Evolutionary conservation across 35 echinoderm and acorn worm genomes (phyloP).

Genomic region (Ptychodera flava): DNA sequence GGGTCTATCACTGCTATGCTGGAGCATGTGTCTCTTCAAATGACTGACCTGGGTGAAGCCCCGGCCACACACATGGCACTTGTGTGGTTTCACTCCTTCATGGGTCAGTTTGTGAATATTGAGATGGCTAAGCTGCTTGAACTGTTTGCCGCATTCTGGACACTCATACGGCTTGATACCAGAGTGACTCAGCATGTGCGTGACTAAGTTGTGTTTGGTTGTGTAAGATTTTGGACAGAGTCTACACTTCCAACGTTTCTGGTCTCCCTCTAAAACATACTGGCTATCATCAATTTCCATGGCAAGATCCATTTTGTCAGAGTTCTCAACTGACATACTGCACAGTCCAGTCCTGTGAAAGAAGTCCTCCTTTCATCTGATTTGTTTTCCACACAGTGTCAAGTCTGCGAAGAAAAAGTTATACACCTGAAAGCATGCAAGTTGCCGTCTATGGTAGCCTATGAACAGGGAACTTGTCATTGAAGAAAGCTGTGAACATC

Average conservation of each 20-base stretch:
- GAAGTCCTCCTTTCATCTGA: too few relatives aligned
- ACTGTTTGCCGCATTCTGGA: conserved; percentile 38
- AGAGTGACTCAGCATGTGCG: conserved; percentile 36
- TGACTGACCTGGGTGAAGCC: conserved; percentile 40
- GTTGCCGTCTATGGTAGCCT: too few relatives aligned
- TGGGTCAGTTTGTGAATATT: conserved; percentile 56
- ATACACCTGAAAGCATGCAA: too few relatives aligned
- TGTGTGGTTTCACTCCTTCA: conserved; percentile 52
- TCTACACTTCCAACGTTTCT: conserved; percentile 46
- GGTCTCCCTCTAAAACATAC: background rate
- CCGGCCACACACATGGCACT: conserved; percentile 44
- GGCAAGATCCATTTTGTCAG: background rate
- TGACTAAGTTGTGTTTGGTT: conserved; percentile 42
- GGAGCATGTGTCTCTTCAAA: conserved; percentile 38
- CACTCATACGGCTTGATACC: conserved; percentile 54
- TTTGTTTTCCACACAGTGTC: too few relatives aligned
- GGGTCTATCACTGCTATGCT: conserved; percentile 23
- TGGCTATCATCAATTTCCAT: background rate
- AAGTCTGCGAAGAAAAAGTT: too few relatives aligned
- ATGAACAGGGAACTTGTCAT: too few relatives aligned
- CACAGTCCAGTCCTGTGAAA: too few relatives aligned
- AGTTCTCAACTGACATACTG: background rate
- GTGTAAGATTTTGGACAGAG: conserved; percentile 40
- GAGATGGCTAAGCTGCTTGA: conserved; percentile 56
- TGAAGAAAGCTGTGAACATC: too few relatives aligned